Conservation (phyloP, 1,140 invertebrate species). For the Trichonephila inaurata region DNA sequence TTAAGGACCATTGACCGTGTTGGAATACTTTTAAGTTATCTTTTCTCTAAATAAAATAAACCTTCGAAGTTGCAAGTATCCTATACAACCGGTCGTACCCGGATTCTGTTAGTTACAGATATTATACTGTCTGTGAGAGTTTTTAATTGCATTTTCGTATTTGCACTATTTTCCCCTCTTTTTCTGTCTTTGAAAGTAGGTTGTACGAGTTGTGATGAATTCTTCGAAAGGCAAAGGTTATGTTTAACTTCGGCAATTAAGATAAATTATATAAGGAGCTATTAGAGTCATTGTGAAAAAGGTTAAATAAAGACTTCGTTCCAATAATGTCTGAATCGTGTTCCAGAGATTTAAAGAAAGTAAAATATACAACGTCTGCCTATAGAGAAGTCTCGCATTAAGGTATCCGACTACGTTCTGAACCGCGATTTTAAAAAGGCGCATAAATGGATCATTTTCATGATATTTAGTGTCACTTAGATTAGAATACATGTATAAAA, state of each 20-base stretch:
- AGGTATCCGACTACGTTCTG: too few relatives aligned
- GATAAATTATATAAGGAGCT: too few relatives aligned
- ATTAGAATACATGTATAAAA: too few relatives aligned
- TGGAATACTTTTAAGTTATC: background rate
- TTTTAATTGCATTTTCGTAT: background rate
- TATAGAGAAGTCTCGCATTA: too few relatives aligned
- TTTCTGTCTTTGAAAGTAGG: slow-evolving; percentile 14
- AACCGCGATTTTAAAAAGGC: too few relatives aligned
- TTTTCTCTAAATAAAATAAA: slow-evolving; percentile 16
- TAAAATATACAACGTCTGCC: too few relatives aligned
- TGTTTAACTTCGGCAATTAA: background rate
- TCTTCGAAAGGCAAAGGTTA: background rate
- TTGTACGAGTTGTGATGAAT: background rate
- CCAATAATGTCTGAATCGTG: too few relatives aligned
- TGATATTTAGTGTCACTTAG: too few relatives aligned
- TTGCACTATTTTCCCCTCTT: background rate
- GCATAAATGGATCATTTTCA: too few relatives aligned
- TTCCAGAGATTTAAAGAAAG: too few relatives aligned
- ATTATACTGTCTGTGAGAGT: background rate
- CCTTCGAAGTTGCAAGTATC: background rate
- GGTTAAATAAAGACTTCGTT: too few relatives aligned
- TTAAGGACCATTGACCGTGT: slow-evolving; percentile 6
- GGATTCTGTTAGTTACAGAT: background rate
- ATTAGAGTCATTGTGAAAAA: too few relatives aligned
- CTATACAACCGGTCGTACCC: background rate